Conservation (phyloP, 2,113 vertebrate species). For the Heterotis niloticus region DNA sequence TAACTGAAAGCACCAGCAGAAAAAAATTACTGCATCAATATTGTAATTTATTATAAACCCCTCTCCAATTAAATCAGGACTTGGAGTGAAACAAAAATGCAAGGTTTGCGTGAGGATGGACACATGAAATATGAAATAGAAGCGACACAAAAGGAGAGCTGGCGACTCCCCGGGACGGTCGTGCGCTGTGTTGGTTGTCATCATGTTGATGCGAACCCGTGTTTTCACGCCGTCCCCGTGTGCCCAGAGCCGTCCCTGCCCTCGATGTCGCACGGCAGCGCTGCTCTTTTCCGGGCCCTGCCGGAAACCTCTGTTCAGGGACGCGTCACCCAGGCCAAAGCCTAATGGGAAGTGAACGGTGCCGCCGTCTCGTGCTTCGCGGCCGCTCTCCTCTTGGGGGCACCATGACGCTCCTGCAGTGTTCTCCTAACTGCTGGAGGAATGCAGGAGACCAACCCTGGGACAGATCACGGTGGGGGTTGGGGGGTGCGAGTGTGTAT, state of each 20-base stretch:
- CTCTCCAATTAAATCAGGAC: neutral
- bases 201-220: conserved; percentile 36
- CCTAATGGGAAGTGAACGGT: conserved; percentile 63
- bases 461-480: too few species aligned
- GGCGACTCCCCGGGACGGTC: conserved; percentile 30
- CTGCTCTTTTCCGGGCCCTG: conserved; percentile 51
- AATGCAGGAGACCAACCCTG: neutral
- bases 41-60: neutral
- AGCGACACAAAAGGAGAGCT: neutral
- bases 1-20: too few species aligned
- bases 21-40: too few species aligned
- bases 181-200: conserved; percentile 5
- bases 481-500: neutral
- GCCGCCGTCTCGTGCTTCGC: conserved; percentile 41
- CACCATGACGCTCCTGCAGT: conserved; percentile 16
- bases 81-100: neutral
- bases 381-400: conserved; percentile 37
- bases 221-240: conserved; percentile 38
- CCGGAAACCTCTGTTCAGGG: conserved; percentile 59
- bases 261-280: conserved; percentile 44
- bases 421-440: conserved; percentile 5
- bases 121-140: neutral
- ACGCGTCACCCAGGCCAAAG: conserved; percentile 54
- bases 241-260: conserved; percentile 32
- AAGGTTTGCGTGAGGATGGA: too few species aligned